Percentiles rank a stretch among this genome's conserved stretches.
These are phyloP conservation scores for Arge pagana DNA, from an alignment of 2,888 invertebrate genomes.

Conservation along the genomic window DNA sequence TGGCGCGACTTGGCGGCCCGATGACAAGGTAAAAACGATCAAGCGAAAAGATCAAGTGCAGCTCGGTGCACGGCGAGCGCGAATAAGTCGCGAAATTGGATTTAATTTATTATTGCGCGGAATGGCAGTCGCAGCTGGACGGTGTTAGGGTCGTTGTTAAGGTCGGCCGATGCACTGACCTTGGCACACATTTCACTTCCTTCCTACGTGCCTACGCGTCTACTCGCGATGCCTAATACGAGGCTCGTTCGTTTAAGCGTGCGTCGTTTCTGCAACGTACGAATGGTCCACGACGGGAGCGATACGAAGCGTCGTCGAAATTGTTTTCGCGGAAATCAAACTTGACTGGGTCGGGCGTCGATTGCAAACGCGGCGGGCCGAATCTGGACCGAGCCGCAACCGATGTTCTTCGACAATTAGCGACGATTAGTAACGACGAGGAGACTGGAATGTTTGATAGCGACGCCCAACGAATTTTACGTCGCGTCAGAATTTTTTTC, in stretches of 20 bases:
- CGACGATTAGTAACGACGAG: no score
- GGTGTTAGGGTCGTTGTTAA: conserved; percentile 8
- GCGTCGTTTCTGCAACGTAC: conserved; percentile 11
- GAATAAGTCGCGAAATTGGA: conserved; percentile 5
- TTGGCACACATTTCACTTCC: conserved; percentile 22
- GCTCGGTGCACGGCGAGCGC: background rate
- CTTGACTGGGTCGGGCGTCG: conserved; percentile 26
- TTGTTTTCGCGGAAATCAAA: conserved; percentile 26
- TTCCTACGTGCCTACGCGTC: conserved; percentile 7
- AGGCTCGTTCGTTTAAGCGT: conserved; percentile 22
- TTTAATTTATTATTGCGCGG: conserved; percentile 15
- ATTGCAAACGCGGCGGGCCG: no score
- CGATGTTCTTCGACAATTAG: background rate
- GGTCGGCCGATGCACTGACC: conserved; percentile 16
- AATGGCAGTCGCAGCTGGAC: conserved; percentile 11
- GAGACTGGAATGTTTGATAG: no score
- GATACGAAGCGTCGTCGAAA: conserved; percentile 21
- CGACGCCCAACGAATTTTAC: no score
- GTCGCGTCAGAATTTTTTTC: no score
- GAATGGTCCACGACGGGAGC: conserved; percentile 11
- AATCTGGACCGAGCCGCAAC: conserved; percentile 3
- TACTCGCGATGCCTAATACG: conserved; percentile 1
- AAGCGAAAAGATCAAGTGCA: conserved; percentile 16
- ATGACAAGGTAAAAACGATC: conserved; percentile 16
- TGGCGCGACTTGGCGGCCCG: background rate